Evolutionary conservation across 2,797 vertebrate species (phyloP).

Genomic region (Tamandua tetradactyla): DNA sequence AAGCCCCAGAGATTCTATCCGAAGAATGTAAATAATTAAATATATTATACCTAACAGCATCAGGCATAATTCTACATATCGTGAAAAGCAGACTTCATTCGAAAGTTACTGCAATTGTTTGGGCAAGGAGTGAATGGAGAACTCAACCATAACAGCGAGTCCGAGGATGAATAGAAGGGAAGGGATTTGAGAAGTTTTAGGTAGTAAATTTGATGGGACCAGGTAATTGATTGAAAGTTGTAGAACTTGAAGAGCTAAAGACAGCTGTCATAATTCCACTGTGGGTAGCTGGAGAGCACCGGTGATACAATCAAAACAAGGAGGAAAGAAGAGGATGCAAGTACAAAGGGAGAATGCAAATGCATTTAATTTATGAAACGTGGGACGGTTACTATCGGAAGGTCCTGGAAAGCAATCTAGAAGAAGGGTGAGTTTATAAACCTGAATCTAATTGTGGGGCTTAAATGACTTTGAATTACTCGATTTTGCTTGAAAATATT

Average conservation of each 20-base stretch:
- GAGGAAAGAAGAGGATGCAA: not conserved
- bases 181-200: not conserved
- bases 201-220: not conserved
- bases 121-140: not conserved
- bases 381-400: not conserved
- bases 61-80: not conserved
- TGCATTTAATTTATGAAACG: not conserved
- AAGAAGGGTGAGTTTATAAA: not conserved
- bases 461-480: not conserved
- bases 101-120: not conserved
- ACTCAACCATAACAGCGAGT: not conserved
- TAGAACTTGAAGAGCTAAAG: not conserved
- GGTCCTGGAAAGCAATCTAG: not conserved
- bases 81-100: not conserved
- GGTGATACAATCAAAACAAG: not conserved
- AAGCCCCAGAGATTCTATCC: not conserved
- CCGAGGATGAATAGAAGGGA: not conserved
- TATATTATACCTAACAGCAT: not conserved
- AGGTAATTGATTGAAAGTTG: not conserved
- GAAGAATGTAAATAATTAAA: not conserved
- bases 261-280: not conserved
- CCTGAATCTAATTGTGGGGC: not conserved
- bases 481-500: conserved; percentile 17
- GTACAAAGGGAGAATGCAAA: not conserved
- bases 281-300: not conserved